phyloP scores from a whole-genome alignment of 1,140 invertebrate species.

The Diorhabda elongata region DNA sequence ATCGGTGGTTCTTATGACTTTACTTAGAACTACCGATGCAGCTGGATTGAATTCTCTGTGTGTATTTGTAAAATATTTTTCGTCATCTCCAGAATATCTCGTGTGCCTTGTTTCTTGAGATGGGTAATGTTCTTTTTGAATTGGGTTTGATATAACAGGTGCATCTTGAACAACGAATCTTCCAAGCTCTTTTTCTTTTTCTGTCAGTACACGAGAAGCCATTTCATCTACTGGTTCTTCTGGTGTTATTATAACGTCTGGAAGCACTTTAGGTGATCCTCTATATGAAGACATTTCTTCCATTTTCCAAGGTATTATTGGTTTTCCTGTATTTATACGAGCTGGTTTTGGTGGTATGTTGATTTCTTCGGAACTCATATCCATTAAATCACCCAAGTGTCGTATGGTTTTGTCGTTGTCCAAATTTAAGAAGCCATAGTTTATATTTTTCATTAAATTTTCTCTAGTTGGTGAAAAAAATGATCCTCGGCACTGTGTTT shows the following conservation, averaged over 20 bases:
- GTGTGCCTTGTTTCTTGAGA: slow-evolving; percentile 20
- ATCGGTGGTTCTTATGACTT: slow-evolving; percentile 13
- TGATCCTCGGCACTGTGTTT: neutral
- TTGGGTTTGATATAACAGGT: slow-evolving; percentile 16
- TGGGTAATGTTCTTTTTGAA: slow-evolving; percentile 13
- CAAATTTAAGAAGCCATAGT: slow-evolving; percentile 11
- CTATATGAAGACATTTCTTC: slow-evolving; percentile 3
- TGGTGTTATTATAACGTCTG: slow-evolving; percentile 3
- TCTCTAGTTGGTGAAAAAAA: neutral
- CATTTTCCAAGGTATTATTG: slow-evolving; percentile 9
- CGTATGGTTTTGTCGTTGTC: slow-evolving; percentile 5
- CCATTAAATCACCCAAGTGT: slow-evolving; percentile 8
- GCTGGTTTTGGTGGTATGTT: neutral
- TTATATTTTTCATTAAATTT: slow-evolving; percentile 9
- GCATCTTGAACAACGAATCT: slow-evolving; percentile 19
- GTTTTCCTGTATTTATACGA: too few relatives aligned
- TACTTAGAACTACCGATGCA: slow-evolving; percentile 3
- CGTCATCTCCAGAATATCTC: slow-evolving; percentile 18
- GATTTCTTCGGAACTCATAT: slow-evolving; percentile 14
- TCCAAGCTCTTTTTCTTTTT: slow-evolving; percentile 5
- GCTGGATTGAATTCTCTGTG: neutral
- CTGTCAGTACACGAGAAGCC: neutral
- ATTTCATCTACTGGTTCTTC: neutral
- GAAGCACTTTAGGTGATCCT: slow-evolving; percentile 6
- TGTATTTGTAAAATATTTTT: slow-evolving; percentile 11